phyloP scores from a whole-genome alignment of 2,113 vertebrate species.

The Oxyura jamaicensis region DNA sequence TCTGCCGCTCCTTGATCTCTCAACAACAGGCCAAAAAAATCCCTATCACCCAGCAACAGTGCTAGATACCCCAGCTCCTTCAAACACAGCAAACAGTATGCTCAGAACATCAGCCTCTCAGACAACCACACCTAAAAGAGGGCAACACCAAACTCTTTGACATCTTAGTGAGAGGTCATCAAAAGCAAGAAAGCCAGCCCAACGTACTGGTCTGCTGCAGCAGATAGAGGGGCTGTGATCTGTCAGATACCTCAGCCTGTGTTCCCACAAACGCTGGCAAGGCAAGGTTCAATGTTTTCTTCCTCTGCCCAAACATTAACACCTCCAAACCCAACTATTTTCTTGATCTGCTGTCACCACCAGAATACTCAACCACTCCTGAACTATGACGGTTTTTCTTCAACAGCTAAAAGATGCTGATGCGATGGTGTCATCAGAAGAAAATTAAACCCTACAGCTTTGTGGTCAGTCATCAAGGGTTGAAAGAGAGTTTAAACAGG shows the following conservation, averaged over 20 bases:
- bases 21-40: background rate
- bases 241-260: background rate
- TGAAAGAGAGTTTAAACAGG: background rate
- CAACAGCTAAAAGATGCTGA: background rate
- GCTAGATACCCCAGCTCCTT: background rate
- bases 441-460: background rate
- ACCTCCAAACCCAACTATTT: background rate
- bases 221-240: background rate
- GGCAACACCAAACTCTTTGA: background rate
- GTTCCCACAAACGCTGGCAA: fast-evolving
- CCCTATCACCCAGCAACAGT: background rate
- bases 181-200: background rate
- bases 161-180: background rate
- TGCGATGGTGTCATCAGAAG: background rate
- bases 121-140: background rate
- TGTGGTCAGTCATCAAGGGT: background rate
- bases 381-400: background rate
- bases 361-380: background rate
- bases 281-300: background rate
- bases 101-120: background rate
- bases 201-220: background rate
- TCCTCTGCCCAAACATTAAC: background rate
- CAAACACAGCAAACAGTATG: background rate
- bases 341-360: background rate
- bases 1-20: background rate